These are phyloP conservation scores for Calameuta idolon DNA, from an alignment of 2,888 invertebrate genomes.

Conservation along the genomic window DNA sequence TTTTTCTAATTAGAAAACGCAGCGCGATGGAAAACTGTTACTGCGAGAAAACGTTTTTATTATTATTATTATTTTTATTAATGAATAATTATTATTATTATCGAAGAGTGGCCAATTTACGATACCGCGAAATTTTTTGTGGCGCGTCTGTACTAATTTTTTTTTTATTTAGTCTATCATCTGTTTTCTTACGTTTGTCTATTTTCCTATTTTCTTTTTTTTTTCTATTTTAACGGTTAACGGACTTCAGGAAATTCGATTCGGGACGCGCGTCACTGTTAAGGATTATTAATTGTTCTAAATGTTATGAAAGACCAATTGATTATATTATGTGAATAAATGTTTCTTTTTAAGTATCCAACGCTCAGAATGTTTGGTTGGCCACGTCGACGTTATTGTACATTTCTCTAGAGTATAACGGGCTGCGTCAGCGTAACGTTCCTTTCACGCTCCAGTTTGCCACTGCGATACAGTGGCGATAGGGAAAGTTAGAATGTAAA, in stretches of 20 bases:
- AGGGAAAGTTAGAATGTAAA: neutral
- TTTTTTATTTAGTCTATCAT: neutral
- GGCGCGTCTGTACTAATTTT: neutral
- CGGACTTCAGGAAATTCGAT: conserved; percentile 34
- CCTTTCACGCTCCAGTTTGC: conserved; percentile 34
- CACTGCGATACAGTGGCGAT: conserved; percentile 28
- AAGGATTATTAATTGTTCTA: conserved; percentile 41
- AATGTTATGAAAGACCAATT: conserved; percentile 43
- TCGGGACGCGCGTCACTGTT: conserved; percentile 30
- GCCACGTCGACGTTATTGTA: conserved; percentile 48
- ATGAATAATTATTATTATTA: neutral
- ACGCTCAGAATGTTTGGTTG: conserved; percentile 46
- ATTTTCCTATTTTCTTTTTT: conserved; percentile 29
- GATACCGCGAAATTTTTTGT: conserved; percentile 5
- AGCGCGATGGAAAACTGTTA: conserved; percentile 34
- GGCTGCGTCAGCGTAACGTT: conserved; percentile 16
- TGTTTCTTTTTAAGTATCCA: conserved; percentile 40
- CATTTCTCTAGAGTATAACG: conserved; percentile 39
- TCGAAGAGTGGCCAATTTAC: conserved; percentile 33
- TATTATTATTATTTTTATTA: neutral
- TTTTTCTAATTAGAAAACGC: conserved; percentile 36
- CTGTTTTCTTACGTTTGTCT: neutral
- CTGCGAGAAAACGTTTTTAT: neutral
- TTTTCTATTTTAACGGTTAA: conserved; percentile 36
- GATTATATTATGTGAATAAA: conserved; percentile 44